Evolutionary conservation across 2,113 vertebrate genomes (phyloP), one percentile per base, ranked within the genome.

Genomic region (Sciurus niger): DNA sequence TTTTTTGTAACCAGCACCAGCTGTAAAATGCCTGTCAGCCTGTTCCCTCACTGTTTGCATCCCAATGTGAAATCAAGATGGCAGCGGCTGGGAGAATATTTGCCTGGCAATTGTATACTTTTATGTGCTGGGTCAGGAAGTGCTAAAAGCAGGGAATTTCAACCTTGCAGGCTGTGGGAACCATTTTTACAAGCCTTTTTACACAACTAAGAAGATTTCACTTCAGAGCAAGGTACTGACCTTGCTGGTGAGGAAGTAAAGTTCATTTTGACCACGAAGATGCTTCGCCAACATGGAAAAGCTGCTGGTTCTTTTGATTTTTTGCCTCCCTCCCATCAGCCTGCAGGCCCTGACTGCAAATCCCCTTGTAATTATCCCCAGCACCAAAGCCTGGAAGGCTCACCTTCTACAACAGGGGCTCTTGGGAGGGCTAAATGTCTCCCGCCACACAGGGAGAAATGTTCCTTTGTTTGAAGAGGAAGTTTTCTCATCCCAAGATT

Each of bases 401-500:
- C 92, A 96, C 97, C 96, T 96, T 97, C 95, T 90, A 83, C 77
- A 94, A 96, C 92, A 96, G 82, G 83, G 86, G 95, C 95, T 97
- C 84, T 97, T 87, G 94, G 90, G 84, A 94, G 93, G 91, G 87
- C 93, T 97, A 97, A 96, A 92, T 94, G 96, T 96, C 97, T 98
- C 92, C 93, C 30, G 22, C 92, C 37, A 3, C 98, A 96, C 82
- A 88, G 72, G 90, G 77, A 97, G 87, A 97, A 96, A 68, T 93
- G 65, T 92, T 97, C 87, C 89, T 98, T 98, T 98, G 96, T 98
- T 93, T 95, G 92, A 88, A 89, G 90, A 97, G 97, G 97, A 97
- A 97, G 97, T 95, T 88, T 95, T 94, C 78, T 97, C 96, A 96
- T 97, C 95, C 92, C 92, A 78, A 98, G 97, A 97, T 98, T 97